A percentile compares a stretch with the other conserved stretches of the same genome.
Conservation (phyloP, 2,888 invertebrate genomes). For the Mesopsocus fuscifrons region DNA sequence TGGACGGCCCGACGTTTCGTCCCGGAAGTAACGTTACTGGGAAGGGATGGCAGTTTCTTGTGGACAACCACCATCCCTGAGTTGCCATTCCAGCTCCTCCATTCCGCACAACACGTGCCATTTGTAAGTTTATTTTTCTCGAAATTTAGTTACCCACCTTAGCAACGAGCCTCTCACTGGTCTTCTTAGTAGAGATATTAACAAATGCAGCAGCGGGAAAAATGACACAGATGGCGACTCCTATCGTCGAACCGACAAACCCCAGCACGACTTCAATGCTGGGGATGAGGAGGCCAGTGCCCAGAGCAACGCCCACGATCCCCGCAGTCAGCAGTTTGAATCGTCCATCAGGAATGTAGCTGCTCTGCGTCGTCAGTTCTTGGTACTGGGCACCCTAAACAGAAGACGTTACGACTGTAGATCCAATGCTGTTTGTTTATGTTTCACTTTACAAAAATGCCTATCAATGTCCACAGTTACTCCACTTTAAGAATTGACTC, state of each 20-base stretch:
- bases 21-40: too few species aligned
- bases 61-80: too few species aligned
- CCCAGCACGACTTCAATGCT: slow-evolving; percentile 90
- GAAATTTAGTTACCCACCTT: too few species aligned
- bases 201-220: slow-evolving; percentile 85
- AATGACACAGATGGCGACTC: slow-evolving; percentile 79
- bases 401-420: background rate
- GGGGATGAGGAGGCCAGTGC: slow-evolving; percentile 71
- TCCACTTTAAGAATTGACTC: slow-evolving; percentile 3
- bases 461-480: background rate
- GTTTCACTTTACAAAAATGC: slow-evolving; percentile 3
- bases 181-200: slow-evolving; percentile 61
- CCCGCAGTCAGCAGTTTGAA: slow-evolving; percentile 67
- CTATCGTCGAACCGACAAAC: slow-evolving; percentile 86
- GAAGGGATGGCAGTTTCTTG: too few species aligned
- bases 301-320: slow-evolving; percentile 56
- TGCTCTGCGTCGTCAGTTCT: slow-evolving; percentile 23
- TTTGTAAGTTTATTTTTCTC: background rate
- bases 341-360: slow-evolving; percentile 62
- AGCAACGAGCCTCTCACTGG: slow-evolving; percentile 63
- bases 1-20: too few species aligned
- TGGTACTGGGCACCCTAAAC: slow-evolving; percentile 40
- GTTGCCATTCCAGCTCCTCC: too few species aligned
- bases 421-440: background rate
- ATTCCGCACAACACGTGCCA: background rate